Evolutionary conservation across 1,140 invertebrate species (phyloP).

Genomic region (Catajapyx aquilonaris): DNA sequence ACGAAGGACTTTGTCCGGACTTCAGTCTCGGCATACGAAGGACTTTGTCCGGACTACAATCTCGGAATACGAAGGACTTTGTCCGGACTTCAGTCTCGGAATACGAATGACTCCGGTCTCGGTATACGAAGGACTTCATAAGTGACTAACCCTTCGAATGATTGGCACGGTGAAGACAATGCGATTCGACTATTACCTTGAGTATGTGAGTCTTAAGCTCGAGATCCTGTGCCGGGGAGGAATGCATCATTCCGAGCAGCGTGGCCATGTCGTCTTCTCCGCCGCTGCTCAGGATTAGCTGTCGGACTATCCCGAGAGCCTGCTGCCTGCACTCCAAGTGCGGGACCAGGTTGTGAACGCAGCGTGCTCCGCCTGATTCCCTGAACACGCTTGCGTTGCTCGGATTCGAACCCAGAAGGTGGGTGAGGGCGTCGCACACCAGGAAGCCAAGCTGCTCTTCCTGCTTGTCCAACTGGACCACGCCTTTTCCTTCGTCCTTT

Average conservation of each 20-base stretch:
- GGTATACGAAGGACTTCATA: no score
- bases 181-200: conserved; percentile 39
- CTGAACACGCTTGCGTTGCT: conserved; percentile 82
- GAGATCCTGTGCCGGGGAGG: conserved; percentile 51
- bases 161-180: no score
- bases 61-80: no score
- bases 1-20: no score
- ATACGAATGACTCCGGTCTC: no score
- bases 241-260: conserved; percentile 74
- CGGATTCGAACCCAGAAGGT: conserved; percentile 52
- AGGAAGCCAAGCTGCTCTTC: conserved; percentile 59
- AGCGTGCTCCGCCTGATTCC: conserved; percentile 76
- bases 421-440: conserved; percentile 68
- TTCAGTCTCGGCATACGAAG: no score
- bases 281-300: conserved; percentile 70
- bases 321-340: conserved; percentile 60
- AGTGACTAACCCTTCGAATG: no score
- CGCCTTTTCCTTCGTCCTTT: conserved; percentile 16
- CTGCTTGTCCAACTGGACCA: conserved; percentile 32
- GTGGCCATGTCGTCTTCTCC: conserved; percentile 92
- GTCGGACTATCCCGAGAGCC: conserved; percentile 57
- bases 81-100: no score
- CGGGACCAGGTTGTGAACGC: conserved; percentile 73
- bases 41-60: no score
- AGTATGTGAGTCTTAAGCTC: conserved; percentile 77